phyloP scores from a whole-genome alignment of 1,140 invertebrate species.

The Macrosteles quadrilineatus region DNA sequence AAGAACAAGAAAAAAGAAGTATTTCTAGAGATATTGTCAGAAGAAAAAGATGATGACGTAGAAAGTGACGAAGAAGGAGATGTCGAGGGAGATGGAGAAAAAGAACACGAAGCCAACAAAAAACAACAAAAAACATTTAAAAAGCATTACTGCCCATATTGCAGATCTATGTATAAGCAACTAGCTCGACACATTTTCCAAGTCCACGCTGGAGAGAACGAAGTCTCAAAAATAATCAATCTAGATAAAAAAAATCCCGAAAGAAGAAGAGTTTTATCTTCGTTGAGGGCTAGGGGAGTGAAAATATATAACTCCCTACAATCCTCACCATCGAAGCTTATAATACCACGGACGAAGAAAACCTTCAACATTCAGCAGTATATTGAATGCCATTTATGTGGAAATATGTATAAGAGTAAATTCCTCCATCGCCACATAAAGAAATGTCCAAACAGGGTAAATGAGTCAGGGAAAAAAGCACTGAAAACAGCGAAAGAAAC shows the following conservation, averaged over 20 bases:
- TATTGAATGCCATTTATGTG: constrained; percentile 6
- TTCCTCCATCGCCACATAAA: constrained; percentile 10
- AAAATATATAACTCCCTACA: not conserved
- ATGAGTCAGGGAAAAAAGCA: not conserved
- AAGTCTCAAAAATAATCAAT: not conserved
- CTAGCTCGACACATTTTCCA: not conserved
- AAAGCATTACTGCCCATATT: constrained; percentile 11
- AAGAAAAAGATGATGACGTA: not conserved
- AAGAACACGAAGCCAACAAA: too few species aligned
- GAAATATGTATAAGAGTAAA: constrained; percentile 3
- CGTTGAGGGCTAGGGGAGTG: not conserved
- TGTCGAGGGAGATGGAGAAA: not conserved
- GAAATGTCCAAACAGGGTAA: not conserved
- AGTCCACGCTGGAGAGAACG: not conserved
- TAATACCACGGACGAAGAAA: not conserved
- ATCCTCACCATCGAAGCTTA: not conserved
- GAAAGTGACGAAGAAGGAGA: not conserved
- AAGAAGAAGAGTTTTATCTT: not conserved
- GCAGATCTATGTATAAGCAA: not conserved
- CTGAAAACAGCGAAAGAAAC: not conserved
- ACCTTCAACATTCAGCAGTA: not conserved
- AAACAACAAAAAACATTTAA: not conserved
- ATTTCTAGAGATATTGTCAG: not conserved
- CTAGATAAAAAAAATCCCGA: constrained; percentile 18
- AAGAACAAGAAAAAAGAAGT: too few species aligned